Evolutionary conservation across 2,888 invertebrate genomes (phyloP).

Genomic region (Cryptocephalus primarius): DNA sequence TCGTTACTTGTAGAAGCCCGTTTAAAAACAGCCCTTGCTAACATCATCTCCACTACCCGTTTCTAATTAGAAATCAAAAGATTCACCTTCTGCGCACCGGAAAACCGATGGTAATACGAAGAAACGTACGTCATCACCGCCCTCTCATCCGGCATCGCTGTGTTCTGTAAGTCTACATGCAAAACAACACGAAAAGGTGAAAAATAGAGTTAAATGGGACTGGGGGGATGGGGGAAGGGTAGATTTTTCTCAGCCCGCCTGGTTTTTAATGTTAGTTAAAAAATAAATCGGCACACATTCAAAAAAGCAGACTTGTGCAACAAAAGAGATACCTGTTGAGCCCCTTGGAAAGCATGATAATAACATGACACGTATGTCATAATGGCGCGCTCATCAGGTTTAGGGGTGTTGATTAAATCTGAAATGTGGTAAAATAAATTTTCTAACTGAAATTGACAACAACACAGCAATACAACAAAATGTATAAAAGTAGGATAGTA

Average conservation of each 20-base stretch:
- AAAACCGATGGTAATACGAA: constrained; percentile 99
- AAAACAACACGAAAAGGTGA: constrained; percentile 25
- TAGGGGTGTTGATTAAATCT: constrained; percentile 99
- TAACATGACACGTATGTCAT: constrained; percentile 99
- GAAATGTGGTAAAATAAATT: constrained; percentile 23
- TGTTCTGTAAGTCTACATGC: constrained; percentile 87
- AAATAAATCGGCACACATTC: background rate
- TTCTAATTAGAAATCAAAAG: background rate
- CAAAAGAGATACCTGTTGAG: constrained; percentile 71
- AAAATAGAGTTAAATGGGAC: no score
- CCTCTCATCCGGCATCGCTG: constrained; percentile 98
- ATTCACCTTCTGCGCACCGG: constrained; percentile 97
- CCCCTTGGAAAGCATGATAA: constrained; percentile 99
- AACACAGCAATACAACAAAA: no score
- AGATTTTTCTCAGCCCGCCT: no score
- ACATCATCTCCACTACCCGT: no score
- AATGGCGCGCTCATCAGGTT: constrained; percentile 99
- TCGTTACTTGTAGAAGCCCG: no score
- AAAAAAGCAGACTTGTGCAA: background rate
- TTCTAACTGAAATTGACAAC: background rate
- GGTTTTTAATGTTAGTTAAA: no score
- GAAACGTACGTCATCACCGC: constrained; percentile 99
- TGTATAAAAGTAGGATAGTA: no score
- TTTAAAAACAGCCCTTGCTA: no score
- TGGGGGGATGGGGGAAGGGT: no score